phyloP scores from a whole-genome alignment of 1,140 invertebrate species.

The Daktulosphaira vitifoliae region DNA sequence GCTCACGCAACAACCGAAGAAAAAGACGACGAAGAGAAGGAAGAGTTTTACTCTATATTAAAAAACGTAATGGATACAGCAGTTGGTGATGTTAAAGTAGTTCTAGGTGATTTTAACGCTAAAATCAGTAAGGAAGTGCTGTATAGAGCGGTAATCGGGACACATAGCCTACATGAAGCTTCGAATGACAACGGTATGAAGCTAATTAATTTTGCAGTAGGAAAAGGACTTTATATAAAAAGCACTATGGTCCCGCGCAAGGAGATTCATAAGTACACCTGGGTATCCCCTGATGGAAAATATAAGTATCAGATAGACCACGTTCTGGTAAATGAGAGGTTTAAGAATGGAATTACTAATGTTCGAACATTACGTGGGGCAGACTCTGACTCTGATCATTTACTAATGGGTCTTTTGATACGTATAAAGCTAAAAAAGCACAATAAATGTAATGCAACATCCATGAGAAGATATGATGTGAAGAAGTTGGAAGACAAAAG shows the following conservation, averaged over 20 bases:
- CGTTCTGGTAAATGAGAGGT: slow-evolving; percentile 32
- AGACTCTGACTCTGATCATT: slow-evolving; percentile 33
- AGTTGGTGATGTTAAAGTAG: slow-evolving; percentile 33
- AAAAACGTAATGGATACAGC: slow-evolving; percentile 18
- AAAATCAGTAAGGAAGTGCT: slow-evolving; percentile 32
- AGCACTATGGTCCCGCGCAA: slow-evolving; percentile 36
- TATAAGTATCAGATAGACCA: slow-evolving; percentile 35
- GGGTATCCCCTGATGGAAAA: neutral
- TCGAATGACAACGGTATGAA: slow-evolving; percentile 36
- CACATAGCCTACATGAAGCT: slow-evolving; percentile 40
- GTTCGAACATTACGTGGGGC: slow-evolving; percentile 16
- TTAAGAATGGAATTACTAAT: slow-evolving; percentile 16
- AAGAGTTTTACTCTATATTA: slow-evolving; percentile 31
- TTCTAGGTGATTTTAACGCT: slow-evolving; percentile 35
- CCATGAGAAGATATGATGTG: neutral
- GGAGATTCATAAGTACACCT: slow-evolving; percentile 35
- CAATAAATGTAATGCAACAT: neutral
- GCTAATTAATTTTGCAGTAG: slow-evolving; percentile 35
- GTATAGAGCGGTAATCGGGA: slow-evolving; percentile 36
- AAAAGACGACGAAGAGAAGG: slow-evolving; percentile 31
- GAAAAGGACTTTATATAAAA: slow-evolving; percentile 34
- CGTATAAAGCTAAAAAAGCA: neutral
- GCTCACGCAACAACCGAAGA: slow-evolving; percentile 35
- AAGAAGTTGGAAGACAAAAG: neutral
- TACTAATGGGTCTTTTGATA: slow-evolving; percentile 30